A percentile compares a stretch with the other conserved stretches of the same genome.
phyloP scores from a whole-genome alignment of 2,888 invertebrate species.

The Philaethria dido region DNA sequence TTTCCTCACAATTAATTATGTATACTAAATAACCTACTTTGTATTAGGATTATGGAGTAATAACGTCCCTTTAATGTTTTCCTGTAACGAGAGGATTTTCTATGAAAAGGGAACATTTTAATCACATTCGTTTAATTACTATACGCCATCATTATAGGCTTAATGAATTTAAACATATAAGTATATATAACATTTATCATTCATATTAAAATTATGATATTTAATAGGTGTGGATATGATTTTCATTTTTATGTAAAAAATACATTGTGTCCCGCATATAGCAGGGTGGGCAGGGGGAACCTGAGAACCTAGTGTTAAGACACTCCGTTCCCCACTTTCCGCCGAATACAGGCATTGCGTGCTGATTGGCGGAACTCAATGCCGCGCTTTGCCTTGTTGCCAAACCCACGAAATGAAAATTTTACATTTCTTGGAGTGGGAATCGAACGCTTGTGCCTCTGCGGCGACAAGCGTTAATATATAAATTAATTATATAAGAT shows the following conservation, averaged over 20 bases:
- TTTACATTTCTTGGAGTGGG: too few species aligned
- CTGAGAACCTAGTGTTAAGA: too few species aligned
- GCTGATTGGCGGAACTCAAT: too few species aligned
- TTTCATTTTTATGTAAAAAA: not conserved
- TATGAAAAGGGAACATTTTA: slow-evolving; percentile 21
- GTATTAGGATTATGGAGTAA: slow-evolving; percentile 18
- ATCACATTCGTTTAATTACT: slow-evolving; percentile 10
- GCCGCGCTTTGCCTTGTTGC: too few species aligned
- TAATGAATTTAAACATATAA: not conserved
- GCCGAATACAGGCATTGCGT: too few species aligned
- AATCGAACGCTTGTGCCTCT: too few species aligned
- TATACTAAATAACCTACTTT: slow-evolving; percentile 25
- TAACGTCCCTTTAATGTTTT: slow-evolving; percentile 23
- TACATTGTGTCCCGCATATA: too few species aligned
- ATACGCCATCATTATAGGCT: not conserved
- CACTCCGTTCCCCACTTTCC: too few species aligned
- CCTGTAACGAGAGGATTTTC: slow-evolving; percentile 20
- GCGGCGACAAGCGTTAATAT: too few species aligned
- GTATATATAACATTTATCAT: not conserved
- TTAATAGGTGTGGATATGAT: not conserved
- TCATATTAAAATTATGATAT: not conserved
- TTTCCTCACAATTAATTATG: slow-evolving; percentile 24
- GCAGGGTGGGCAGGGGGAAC: too few species aligned
- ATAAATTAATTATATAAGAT: too few species aligned
- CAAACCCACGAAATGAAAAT: too few species aligned